Evolutionary conservation across 2,113 vertebrate genomes (phyloP).

Genomic region (Gnathonemus longibarbis): DNA sequence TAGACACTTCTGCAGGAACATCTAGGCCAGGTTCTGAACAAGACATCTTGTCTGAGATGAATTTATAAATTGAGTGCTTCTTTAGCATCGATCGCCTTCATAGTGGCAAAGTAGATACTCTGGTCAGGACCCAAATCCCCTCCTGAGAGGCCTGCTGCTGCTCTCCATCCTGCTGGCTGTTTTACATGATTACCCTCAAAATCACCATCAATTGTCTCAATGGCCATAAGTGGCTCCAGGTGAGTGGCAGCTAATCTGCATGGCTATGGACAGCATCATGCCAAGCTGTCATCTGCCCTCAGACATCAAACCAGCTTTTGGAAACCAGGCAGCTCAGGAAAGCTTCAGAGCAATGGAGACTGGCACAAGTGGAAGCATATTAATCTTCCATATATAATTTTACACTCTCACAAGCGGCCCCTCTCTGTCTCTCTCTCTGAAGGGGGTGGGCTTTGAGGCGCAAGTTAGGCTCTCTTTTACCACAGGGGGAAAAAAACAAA

Average conservation of each 20-base stretch:
- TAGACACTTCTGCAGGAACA: background rate
- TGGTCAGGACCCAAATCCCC: background rate
- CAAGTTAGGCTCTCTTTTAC: background rate
- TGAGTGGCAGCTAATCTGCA: constrained; percentile 36
- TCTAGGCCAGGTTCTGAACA: background rate
- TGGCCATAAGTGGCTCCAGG: constrained; percentile 52
- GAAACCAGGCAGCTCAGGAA: constrained; percentile 28
- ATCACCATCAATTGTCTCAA: constrained; percentile 43
- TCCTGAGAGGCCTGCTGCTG: background rate
- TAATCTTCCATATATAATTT: background rate
- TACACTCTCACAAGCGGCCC: background rate
- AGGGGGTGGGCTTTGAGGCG: background rate
- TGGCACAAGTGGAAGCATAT: background rate
- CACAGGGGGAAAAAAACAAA: background rate
- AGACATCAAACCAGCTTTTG: constrained; percentile 49
- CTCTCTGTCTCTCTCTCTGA: background rate
- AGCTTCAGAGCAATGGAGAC: background rate
- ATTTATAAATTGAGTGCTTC: background rate
- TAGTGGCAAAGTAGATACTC: background rate
- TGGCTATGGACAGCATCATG: constrained; percentile 29
- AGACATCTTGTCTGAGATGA: background rate
- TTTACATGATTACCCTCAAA: constrained; percentile 39
- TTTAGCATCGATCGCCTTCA: background rate
- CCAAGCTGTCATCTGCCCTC: constrained; percentile 42
- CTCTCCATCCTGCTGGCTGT: constrained; percentile 31